A percentile compares a stretch with the other conserved stretches of the same genome.
phyloP scores from a whole-genome alignment of 2,113 vertebrate species.

The Nymphicus hollandicus region DNA sequence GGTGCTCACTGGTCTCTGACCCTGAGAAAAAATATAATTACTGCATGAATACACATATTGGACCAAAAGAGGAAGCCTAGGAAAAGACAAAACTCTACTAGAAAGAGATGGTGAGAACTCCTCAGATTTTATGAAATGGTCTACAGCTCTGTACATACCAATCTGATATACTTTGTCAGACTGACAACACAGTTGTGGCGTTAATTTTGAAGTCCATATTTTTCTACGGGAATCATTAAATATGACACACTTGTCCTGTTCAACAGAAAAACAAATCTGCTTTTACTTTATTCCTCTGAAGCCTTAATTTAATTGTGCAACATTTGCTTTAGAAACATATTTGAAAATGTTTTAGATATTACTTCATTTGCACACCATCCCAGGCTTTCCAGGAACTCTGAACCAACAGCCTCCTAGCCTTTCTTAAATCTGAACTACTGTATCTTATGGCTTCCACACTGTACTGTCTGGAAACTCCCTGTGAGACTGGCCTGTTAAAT shows the following conservation, averaged over 20 bases:
- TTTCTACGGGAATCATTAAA: not conserved
- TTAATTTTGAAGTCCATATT: not conserved
- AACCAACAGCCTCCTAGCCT: not conserved
- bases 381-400: constrained; percentile 43
- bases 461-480: not conserved
- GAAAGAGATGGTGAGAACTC: not conserved
- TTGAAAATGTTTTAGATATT: constrained; percentile 31
- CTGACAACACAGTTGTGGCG: not conserved
- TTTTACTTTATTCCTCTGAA: not conserved
- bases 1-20: not conserved
- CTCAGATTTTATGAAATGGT: not conserved
- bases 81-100: not conserved
- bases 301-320: constrained; percentile 33
- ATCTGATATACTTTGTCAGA: not conserved
- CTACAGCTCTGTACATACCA: not conserved
- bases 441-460: not conserved
- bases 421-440: not conserved
- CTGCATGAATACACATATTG: not conserved
- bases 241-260: not conserved
- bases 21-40: not conserved
- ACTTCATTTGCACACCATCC: constrained; percentile 19
- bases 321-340: not conserved
- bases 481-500: not conserved
- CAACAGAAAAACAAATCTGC: not conserved
- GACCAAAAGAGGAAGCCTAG: not conserved